A percentile compares a stretch with the other conserved stretches of the same genome.
Evolutionary conservation across 2,888 invertebrate genomes (phyloP).

Genomic region (Sthenelais limicola): DNA sequence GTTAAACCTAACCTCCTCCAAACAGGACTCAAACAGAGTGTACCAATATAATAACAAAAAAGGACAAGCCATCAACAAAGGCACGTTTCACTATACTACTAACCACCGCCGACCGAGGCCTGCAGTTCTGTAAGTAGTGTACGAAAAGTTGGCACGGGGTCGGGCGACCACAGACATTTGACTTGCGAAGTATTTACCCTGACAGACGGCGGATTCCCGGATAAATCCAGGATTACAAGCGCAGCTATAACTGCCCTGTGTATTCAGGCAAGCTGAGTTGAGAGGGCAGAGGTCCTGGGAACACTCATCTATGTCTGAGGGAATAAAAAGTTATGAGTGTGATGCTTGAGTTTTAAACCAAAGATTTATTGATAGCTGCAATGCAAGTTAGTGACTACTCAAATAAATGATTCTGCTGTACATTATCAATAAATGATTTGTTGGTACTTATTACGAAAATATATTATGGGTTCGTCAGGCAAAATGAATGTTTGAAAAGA

Average conservation of each 20-base stretch:
- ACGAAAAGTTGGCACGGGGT: not conserved
- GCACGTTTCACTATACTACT: not conserved
- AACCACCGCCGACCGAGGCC: not conserved
- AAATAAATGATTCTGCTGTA: no score
- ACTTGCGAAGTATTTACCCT: constrained; percentile 1
- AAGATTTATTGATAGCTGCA: no score
- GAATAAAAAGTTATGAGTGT: not conserved
- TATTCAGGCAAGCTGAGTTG: constrained; percentile 28
- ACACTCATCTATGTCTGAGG: constrained; percentile 25
- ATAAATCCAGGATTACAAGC: constrained; percentile 11
- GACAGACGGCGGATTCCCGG: not conserved
- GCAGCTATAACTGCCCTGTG: constrained; percentile 5
- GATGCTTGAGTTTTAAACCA: not conserved
- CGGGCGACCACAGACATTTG: not conserved
- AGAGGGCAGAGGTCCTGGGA: not conserved
- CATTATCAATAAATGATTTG: no score
- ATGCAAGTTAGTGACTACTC: no score
- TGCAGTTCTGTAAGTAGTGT: not conserved
- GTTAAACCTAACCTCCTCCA: no score
- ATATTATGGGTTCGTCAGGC: no score
- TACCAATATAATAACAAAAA: no score
- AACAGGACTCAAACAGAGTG: no score
- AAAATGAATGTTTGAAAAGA: no score
- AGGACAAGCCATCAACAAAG: no score
- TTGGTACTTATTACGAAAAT: no score